Percentiles rank a stretch among this genome's conserved stretches.
These are phyloP conservation scores for Caenorhabditis inopinata DNA, from an alignment of 1,140 invertebrate species.

Conservation along the genomic window DNA sequence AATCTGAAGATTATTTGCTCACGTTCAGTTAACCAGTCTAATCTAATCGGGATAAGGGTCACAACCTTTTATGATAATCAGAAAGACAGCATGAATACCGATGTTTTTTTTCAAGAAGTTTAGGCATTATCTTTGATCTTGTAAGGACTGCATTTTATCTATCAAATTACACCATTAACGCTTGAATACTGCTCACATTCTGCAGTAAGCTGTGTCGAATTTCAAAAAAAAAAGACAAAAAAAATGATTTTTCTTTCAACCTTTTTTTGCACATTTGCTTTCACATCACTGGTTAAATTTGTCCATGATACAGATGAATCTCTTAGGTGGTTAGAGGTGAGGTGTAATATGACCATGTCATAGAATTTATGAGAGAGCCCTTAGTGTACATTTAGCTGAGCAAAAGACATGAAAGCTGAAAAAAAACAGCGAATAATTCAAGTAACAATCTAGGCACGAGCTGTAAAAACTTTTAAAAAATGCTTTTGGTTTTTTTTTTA, in stretches of 20 bases:
- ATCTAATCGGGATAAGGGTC: no score
- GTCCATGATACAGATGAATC: neutral
- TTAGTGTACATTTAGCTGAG: neutral
- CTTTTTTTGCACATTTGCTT: neutral
- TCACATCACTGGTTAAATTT: neutral
- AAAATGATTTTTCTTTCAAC: neutral
- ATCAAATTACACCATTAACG: conserved; percentile 29
- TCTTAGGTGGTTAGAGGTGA: no score
- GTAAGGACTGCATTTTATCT: neutral
- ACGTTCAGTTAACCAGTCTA: no score
- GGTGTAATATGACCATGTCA: no score
- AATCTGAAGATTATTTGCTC: no score
- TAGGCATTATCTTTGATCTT: neutral
- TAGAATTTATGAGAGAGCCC: no score
- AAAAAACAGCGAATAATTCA: conserved; percentile 19
- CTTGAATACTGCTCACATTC: neutral
- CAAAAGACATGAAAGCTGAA: neutral
- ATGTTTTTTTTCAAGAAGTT: neutral
- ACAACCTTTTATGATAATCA: no score
- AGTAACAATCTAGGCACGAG: neutral
- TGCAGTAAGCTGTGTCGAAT: neutral
- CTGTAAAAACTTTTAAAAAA: neutral
- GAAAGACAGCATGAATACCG: no score
- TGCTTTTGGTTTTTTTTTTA: no score
- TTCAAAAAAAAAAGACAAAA: neutral